Conservation (phyloP, 2,113 vertebrate species). For the Odocoileus virginianus region DNA sequence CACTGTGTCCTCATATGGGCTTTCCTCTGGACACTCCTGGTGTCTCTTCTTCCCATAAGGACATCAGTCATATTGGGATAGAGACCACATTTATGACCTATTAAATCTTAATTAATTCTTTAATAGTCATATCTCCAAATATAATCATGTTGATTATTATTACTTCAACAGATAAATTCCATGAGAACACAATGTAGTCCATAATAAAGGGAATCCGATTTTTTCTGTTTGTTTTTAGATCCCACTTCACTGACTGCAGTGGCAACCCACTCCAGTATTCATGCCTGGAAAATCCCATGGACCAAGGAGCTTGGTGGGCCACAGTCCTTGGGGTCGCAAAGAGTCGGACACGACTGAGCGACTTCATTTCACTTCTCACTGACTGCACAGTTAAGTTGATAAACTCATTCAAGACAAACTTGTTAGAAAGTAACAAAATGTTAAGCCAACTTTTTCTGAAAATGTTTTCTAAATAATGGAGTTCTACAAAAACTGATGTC, state of each 20-base stretch:
- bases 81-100: background rate
- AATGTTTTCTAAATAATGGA: background rate
- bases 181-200: background rate
- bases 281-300: too few relatives aligned
- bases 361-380: background rate
- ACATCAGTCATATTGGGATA: background rate
- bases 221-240: background rate
- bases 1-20: fast-evolving
- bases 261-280: too few relatives aligned
- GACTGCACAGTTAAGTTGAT: background rate
- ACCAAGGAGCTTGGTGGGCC: too few relatives aligned
- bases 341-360: too few relatives aligned
- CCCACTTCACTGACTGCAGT: background rate
- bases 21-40: background rate
- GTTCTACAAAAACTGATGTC: background rate
- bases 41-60: background rate
- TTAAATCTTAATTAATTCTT: background rate
- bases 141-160: background rate
- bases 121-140: background rate
- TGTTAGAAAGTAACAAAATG: background rate
- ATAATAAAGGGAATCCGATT: background rate
- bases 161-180: background rate
- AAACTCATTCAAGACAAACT: background rate
- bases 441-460: background rate
- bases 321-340: too few relatives aligned